Evolutionary conservation across 2,113 vertebrate genomes (phyloP).

Genomic region (Hippocampus comes): DNA sequence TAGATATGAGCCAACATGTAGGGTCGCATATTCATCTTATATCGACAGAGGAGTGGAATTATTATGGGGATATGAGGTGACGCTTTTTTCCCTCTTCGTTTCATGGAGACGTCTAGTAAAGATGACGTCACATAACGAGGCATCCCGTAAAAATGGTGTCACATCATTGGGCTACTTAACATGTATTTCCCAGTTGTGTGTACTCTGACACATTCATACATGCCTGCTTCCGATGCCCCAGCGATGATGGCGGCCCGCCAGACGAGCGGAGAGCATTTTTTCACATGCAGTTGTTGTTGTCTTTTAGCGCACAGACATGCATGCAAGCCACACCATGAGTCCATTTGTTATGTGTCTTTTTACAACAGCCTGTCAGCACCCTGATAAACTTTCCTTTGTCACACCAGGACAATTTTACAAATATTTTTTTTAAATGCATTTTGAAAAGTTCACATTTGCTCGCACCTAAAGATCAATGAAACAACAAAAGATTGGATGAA

Average conservation of each 20-base stretch:
- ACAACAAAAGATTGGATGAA: conserved; percentile 37
- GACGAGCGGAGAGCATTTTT: conserved; percentile 25
- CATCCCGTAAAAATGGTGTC: no score
- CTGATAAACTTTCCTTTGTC: conserved; percentile 69
- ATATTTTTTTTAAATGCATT: neutral
- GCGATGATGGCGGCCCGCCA: conserved; percentile 36
- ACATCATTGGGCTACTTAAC: no score
- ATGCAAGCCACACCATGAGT: conserved; percentile 61
- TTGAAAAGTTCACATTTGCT: conserved; percentile 24
- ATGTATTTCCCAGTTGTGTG: neutral
- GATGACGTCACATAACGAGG: no score
- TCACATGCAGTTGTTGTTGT: conserved; percentile 67
- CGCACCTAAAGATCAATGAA: conserved; percentile 33
- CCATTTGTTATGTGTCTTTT: conserved; percentile 73
- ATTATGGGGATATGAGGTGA: no score
- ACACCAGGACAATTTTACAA: conserved; percentile 14
- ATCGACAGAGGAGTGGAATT: no score
- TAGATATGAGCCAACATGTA: no score
- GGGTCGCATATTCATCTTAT: no score
- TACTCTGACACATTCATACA: neutral
- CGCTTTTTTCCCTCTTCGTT: no score
- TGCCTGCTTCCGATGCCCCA: conserved; percentile 11
- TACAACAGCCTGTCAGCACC: conserved; percentile 71
- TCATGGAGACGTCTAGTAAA: no score
- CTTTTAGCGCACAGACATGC: conserved; percentile 61